These are phyloP conservation scores for Leptinotarsa defecta DNA, from an alignment of 1,140 invertebrate genomes.

Conservation along the genomic window DNA sequence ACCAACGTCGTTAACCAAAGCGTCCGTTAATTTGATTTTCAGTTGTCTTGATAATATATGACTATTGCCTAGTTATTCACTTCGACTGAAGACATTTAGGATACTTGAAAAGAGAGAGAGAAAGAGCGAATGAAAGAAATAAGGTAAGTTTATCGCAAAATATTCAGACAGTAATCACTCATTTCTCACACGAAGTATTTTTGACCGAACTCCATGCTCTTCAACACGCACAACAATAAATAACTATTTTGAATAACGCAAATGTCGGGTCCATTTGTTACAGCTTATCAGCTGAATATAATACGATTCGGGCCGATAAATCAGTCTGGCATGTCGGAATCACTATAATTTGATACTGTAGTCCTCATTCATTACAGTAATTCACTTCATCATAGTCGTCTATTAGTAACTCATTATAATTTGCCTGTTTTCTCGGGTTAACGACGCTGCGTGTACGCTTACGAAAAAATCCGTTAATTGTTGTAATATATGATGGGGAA, in stretches of 20 bases:
- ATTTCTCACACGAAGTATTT: too few species aligned
- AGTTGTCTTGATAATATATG: too few species aligned
- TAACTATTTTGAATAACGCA: neutral
- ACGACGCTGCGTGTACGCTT: neutral
- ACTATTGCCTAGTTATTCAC: too few species aligned
- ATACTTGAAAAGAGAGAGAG: too few species aligned
- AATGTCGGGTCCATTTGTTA: conserved; percentile 6
- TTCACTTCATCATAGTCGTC: conserved; percentile 5
- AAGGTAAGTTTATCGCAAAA: too few species aligned
- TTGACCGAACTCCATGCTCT: neutral
- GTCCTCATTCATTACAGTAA: conserved; percentile 10
- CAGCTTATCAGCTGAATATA: conserved; percentile 1
- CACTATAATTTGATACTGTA: conserved; percentile 12
- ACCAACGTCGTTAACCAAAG: too few species aligned
- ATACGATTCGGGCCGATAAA: conserved; percentile 4
- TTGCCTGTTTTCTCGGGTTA: conserved; percentile 9
- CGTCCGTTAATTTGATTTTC: too few species aligned
- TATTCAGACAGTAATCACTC: too few species aligned
- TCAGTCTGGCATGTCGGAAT: conserved; percentile 18
- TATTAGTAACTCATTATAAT: conserved; percentile 12
- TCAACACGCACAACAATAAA: neutral
- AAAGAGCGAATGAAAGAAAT: too few species aligned
- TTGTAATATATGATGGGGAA: neutral
- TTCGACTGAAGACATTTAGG: too few species aligned
- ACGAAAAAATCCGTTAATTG: neutral